Evolutionary conservation across 2,888 invertebrate genomes (phyloP).

Genomic region (Ariolimax columbianus): DNA sequence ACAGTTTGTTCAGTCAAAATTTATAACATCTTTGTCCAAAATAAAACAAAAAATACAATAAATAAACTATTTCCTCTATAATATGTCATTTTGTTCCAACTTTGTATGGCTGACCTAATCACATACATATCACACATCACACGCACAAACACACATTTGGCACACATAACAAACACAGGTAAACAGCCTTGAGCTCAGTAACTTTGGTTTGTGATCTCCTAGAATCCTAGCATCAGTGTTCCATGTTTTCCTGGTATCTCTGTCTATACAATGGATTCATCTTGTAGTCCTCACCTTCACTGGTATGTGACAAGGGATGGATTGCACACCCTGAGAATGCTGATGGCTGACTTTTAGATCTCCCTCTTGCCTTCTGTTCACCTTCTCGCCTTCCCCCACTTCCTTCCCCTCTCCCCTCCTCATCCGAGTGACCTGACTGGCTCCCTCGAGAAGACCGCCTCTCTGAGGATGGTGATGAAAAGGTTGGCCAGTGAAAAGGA

Average conservation of each 20-base stretch:
- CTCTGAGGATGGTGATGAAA: neutral
- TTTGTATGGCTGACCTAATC: too few relatives aligned
- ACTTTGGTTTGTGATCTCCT: neutral
- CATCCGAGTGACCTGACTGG: constrained; percentile 29
- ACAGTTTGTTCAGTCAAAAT: too few relatives aligned
- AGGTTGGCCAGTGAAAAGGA: constrained; percentile 24
- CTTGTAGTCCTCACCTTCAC: neutral
- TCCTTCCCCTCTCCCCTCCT: neutral
- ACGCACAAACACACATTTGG: neutral
- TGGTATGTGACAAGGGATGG: neutral
- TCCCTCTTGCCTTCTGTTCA: constrained; percentile 25
- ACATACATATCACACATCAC: neutral
- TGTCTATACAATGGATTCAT: constrained; percentile 32
- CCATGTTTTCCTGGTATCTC: constrained; percentile 17
- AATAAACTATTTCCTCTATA: too few relatives aligned
- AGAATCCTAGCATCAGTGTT: neutral
- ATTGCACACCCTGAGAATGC: constrained; percentile 15
- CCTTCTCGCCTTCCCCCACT: constrained; percentile 1
- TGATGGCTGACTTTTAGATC: constrained; percentile 47
- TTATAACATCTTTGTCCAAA: too few relatives aligned
- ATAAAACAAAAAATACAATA: too few relatives aligned
- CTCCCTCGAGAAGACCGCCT: neutral
- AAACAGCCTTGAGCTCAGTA: neutral
- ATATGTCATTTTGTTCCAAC: too few relatives aligned
- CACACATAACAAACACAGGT: neutral